phyloP scores from a whole-genome alignment of 2,797 vertebrate genomes.

The Neosalanx taihuensis region DNA sequence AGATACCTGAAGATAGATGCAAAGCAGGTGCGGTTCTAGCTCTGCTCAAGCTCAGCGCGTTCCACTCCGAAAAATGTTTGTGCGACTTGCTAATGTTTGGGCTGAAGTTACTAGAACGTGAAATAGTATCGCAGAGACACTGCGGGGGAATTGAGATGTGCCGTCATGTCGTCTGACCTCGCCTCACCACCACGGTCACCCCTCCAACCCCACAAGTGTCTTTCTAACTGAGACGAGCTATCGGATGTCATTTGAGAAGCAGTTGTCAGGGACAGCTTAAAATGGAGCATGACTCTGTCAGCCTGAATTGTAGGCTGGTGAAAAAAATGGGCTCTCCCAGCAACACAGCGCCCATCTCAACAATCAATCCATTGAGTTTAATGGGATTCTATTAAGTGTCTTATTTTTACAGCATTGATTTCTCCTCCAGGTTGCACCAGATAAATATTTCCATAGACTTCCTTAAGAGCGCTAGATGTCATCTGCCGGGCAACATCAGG shows the following conservation, averaged over 20 bases:
- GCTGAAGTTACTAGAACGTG: slow-evolving; percentile 4
- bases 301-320: slow-evolving; percentile 54
- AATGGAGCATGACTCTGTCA: slow-evolving; percentile 63
- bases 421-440: slow-evolving; percentile 55
- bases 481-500: slow-evolving; percentile 53
- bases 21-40: no score
- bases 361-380: slow-evolving; percentile 46
- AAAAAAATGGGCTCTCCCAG: slow-evolving; percentile 32
- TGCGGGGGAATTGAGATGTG: slow-evolving; percentile 43
- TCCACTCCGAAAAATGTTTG: no score
- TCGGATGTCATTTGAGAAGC: slow-evolving; percentile 69
- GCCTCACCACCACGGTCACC: slow-evolving; percentile 34
- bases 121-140: slow-evolving; percentile 38
- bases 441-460: slow-evolving; percentile 65
- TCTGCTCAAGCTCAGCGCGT: no score
- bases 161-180: slow-evolving; percentile 52
- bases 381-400: slow-evolving; percentile 66
- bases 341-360: neutral
- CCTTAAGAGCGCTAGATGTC: slow-evolving; percentile 46
- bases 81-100: neutral
- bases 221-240: slow-evolving; percentile 50
- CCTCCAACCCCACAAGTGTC: slow-evolving; percentile 39
- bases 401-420: slow-evolving; percentile 65
- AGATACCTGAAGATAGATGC: no score
- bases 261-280: slow-evolving; percentile 63